Conservation (phyloP, 2,888 invertebrate genomes). For the Sclerodermus sp. region DNA sequence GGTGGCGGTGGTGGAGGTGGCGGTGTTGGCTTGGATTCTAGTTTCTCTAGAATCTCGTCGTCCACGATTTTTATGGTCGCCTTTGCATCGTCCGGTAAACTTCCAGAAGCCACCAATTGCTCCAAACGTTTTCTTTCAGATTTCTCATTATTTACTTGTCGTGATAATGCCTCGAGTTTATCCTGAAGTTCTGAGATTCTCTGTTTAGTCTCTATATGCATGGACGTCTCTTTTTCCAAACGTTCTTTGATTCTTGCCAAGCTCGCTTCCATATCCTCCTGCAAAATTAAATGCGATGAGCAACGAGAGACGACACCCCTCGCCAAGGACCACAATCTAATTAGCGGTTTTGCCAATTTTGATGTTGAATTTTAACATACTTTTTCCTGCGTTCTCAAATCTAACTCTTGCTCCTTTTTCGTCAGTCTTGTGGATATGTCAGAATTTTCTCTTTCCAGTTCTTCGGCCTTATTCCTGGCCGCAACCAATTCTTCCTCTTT, state of each 20-base stretch:
- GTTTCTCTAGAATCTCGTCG: conserved; percentile 49
- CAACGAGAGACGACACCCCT: too few species aligned
- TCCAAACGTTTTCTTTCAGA: conserved; percentile 81
- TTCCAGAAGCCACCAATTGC: conserved; percentile 85
- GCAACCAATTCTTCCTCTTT: conserved; percentile 91
- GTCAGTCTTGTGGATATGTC: conserved; percentile 85
- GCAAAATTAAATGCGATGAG: too few species aligned
- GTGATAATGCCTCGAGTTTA: conserved; percentile 57
- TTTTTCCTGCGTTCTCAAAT: conserved; percentile 85
- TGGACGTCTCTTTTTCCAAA: conserved; percentile 84
- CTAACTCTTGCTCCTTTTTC: conserved; percentile 91
- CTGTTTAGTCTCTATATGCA: conserved; percentile 85
- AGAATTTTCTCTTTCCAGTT: conserved; percentile 83
- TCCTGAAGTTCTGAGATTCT: conserved; percentile 68
- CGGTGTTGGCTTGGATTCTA: conserved; percentile 55
- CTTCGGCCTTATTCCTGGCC: conserved; percentile 83
- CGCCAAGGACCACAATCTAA: too few species aligned
- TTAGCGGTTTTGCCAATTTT: too few species aligned
- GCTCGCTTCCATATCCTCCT: conserved; percentile 85
- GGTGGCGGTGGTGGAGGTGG: conserved; percentile 65
- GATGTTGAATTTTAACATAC: conserved; percentile 40
- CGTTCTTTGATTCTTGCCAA: conserved; percentile 81
- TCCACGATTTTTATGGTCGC: conserved; percentile 58
- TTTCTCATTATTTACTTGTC: conserved; percentile 73
- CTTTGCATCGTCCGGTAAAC: conserved; percentile 92